phyloP scores from a whole-genome alignment of 2,888 invertebrate species.

The Nomada fucata region DNA sequence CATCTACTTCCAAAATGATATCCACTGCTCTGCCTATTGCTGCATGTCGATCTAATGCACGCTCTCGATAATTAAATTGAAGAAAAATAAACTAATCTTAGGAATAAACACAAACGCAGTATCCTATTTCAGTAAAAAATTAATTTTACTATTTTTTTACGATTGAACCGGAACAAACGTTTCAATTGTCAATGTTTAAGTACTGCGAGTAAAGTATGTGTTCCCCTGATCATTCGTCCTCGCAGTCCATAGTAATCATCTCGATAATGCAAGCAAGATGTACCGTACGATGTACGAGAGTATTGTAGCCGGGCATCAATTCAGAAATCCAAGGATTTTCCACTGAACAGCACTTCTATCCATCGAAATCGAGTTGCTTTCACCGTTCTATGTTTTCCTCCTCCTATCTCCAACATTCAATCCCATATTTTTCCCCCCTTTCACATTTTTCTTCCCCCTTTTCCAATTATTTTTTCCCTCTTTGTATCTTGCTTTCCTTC shows the following conservation, averaged over 20 bases:
- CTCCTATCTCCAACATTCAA: neutral
- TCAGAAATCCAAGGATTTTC: constrained; percentile 61
- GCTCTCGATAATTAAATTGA: too few relatives aligned
- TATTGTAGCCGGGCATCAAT: constrained; percentile 28
- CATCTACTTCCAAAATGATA: too few relatives aligned
- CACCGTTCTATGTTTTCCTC: constrained; percentile 14
- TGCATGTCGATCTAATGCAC: too few relatives aligned
- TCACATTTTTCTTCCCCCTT: neutral
- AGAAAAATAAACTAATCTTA: too few relatives aligned
- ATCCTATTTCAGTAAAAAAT: too few relatives aligned
- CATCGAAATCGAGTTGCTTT: constrained; percentile 41
- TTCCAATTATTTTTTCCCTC: neutral
- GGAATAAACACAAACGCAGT: too few relatives aligned
- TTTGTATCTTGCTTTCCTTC: neutral
- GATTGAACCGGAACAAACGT: constrained; percentile 4
- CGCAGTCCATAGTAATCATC: constrained; percentile 49
- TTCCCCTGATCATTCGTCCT: constrained; percentile 34
- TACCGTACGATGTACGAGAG: constrained; percentile 36
- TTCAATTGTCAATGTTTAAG: constrained; percentile 32
- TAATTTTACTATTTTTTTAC: neutral
- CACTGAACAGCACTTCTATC: constrained; percentile 50
- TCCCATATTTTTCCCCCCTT: neutral
- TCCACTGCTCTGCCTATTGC: too few relatives aligned
- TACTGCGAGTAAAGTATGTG: constrained; percentile 42
- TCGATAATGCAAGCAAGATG: constrained; percentile 34